Evolutionary conservation across 2,113 vertebrate genomes (phyloP).

Genomic region (Camelus dromedarius): DNA sequence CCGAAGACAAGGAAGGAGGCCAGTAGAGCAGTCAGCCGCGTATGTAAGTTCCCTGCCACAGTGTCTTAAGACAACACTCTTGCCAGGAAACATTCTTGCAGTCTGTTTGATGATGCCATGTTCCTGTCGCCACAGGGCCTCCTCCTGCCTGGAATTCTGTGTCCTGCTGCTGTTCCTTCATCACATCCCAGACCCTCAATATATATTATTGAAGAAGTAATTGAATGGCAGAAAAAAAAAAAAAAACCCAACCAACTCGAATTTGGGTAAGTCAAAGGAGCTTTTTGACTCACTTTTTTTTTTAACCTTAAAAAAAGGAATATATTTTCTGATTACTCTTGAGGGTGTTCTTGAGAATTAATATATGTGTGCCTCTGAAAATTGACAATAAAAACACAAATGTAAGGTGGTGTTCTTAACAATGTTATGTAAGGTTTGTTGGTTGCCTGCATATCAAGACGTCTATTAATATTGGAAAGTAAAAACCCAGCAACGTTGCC

Average conservation of each 20-base stretch:
- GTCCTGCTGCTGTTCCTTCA: neutral
- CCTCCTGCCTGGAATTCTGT: neutral
- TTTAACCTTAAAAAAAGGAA: neutral
- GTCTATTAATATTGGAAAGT: neutral
- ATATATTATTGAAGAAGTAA: neutral
- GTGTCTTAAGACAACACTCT: neutral
- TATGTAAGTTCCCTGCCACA: neutral
- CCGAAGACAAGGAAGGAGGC: neutral
- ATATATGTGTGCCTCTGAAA: neutral
- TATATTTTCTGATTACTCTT: neutral
- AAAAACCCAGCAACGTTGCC: neutral
- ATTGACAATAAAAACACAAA: neutral
- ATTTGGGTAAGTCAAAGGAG: neutral
- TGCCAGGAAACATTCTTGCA: neutral
- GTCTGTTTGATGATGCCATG: neutral
- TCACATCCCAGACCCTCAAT: neutral
- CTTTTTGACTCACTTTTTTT: neutral
- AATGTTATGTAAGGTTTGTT: neutral
- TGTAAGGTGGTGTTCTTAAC: neutral
- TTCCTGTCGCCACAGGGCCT: neutral
- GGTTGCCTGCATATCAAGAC: neutral
- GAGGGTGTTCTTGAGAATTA: neutral
- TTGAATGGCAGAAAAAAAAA: neutral
- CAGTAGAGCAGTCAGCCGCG: neutral
- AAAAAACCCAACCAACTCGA: neutral